Base-by-base conservation (phyloP, 2,113 vertebrate genomes). In the Phrynosoma blainvillii region DNA sequence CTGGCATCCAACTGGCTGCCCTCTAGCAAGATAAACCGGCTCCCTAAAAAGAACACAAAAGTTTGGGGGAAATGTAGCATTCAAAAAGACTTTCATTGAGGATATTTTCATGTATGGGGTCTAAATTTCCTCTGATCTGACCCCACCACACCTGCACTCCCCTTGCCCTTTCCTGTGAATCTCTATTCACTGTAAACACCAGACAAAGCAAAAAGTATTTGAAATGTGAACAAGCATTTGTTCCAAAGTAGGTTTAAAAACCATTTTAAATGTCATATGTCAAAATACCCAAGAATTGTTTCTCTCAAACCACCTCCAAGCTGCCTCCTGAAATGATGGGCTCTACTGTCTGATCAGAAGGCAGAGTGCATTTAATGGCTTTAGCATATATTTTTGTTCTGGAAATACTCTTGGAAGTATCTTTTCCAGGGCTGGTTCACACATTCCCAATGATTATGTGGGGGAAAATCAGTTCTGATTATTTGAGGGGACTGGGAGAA, bases 1-100 rank as follows among this genome's bases (percentile, higher is more conserved):
- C 98, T 99, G 81, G 98, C 98, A 65, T 99, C 98, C 95, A 99
- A 91, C 94, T 99, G 98, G 93, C 98, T 99, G 70, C 98, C 98
- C 92, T 99, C 98, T 92, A 99, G 96, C 95, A 99, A 94, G 92
- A 99, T 98, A 93, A 99, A 99, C 90, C 98, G 97, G 84, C 98
- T 99, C 77, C 99, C 99, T 99, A 92, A 2, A 71, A 0, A 76
- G 18, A 8, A 56, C 78, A 78, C 30, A 5, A 80, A 91, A 30
- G 90, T 21, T 32, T 52, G 78, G 76, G 52, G 40, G 7, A 13
- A 66, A 18, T 16, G 14, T n/a, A 20, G 27, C 10, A 84, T 14
- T 71, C 52, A 1, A 59, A 3, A 9, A 14, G 3, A 65, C 36
- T 13, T 42, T 4, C 62, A 77, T 14, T 27, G 27, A 77, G n/a